Conservation (phyloP, 64 coral and sea anemone genomes). For the Porites australiensis region DNA sequence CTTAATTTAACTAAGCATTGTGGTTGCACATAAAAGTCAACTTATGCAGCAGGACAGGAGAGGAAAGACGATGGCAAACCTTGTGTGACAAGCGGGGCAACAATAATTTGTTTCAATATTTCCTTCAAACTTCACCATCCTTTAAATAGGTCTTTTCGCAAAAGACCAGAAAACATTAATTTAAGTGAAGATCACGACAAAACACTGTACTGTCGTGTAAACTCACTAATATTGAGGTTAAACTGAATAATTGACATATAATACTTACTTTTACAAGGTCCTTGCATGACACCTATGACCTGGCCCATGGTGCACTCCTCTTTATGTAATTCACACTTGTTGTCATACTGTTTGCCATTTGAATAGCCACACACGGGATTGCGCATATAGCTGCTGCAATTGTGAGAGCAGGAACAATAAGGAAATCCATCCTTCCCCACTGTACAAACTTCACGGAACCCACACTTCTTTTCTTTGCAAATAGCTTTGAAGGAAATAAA, state of each 20-base stretch:
- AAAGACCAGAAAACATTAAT: too few species aligned
- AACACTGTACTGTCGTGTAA: too few species aligned
- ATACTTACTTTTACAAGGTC: conserved; percentile 67
- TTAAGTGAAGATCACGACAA: too few species aligned
- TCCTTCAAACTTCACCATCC: too few species aligned
- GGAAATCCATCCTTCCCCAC: conserved; percentile 17
- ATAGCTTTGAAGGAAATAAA: conserved; percentile 22
- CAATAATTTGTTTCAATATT: too few species aligned
- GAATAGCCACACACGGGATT: conserved; percentile 45
- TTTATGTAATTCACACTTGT: conserved; percentile 42
- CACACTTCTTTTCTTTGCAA: conserved; percentile 53
- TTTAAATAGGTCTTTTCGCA: too few species aligned
- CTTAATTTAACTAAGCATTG: too few species aligned
- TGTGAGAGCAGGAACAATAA: conserved; percentile 35
- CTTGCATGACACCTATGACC: conserved; percentile 39
- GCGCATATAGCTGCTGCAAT: conserved; percentile 13
- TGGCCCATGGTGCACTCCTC: conserved; percentile 40
- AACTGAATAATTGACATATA: background rate
- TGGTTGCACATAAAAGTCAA: too few species aligned
- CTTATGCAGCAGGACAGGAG: too few species aligned
- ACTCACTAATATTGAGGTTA: background rate
- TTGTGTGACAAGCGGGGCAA: too few species aligned
- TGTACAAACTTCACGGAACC: conserved; percentile 42
- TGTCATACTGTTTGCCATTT: conserved; percentile 64
- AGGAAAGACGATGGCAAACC: too few species aligned